Percentiles rank a stretch among this genome's conserved stretches.
These are phyloP conservation scores for Acrobeloides nanus DNA, from an alignment of 2,888 invertebrate species.

Conservation along the genomic window DNA sequence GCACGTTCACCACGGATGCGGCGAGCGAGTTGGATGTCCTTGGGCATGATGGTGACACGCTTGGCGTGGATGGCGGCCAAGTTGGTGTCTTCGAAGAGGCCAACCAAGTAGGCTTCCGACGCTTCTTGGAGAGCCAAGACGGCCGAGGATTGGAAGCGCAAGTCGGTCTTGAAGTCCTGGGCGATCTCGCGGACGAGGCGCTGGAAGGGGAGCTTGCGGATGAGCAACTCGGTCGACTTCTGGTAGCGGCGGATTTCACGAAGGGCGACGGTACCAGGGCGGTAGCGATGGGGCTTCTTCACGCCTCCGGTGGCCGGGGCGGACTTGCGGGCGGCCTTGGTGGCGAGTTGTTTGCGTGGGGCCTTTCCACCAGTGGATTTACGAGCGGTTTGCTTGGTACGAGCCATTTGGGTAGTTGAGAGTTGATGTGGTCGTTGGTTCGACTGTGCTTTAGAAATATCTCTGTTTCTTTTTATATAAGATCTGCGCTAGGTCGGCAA, in stretches of 20 bases:
- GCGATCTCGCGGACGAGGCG: slow-evolving; percentile 91
- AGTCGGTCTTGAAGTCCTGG: slow-evolving; percentile 63
- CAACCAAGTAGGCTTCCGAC: too few species aligned
- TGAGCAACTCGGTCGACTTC: slow-evolving; percentile 87
- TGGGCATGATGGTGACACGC: slow-evolving; percentile 95
- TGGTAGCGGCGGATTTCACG: slow-evolving; percentile 93
- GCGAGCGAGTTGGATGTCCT: slow-evolving; percentile 66
- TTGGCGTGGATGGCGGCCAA: slow-evolving; percentile 95
- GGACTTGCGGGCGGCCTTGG: slow-evolving; percentile 61
- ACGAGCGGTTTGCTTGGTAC: slow-evolving; percentile 94
- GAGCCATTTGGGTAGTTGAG: too few species aligned
- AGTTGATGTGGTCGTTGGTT: too few species aligned
- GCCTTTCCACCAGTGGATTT: slow-evolving; percentile 95
- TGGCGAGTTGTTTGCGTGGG: slow-evolving; percentile 83
- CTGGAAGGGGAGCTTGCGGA: slow-evolving; percentile 90
- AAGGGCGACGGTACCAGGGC: slow-evolving; percentile 87
- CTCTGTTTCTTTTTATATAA: too few species aligned
- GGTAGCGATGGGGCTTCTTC: slow-evolving; percentile 91
- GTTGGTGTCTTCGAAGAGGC: too few species aligned
- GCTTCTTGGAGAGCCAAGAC: too few species aligned
- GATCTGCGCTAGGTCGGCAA: too few species aligned
- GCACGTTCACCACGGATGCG: slow-evolving; percentile 28
- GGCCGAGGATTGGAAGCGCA: too few species aligned
- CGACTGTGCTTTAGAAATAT: too few species aligned
- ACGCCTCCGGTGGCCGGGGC: slow-evolving; percentile 74